Evolutionary conservation across 1,140 invertebrate species (phyloP), one percentile per base, ranked within the genome.

Genomic region (honey bee (Apis mellifera)): DNA sequence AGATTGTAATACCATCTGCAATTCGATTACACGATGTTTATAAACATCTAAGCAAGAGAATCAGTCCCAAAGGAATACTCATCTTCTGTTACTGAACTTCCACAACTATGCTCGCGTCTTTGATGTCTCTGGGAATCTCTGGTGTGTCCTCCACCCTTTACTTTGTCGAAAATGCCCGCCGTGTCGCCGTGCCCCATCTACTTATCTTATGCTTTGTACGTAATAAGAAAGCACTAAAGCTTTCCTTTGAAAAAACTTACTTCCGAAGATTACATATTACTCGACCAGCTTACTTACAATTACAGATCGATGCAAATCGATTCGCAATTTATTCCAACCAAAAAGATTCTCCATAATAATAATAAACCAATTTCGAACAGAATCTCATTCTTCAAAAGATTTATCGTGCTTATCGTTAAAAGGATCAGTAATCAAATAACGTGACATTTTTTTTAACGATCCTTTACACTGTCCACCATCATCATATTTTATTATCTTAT

Each of bases 71-170:
- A 76, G 74, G 60, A 76, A 54, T 50, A 0, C 55, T 12, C 13
- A 13, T 19, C 60, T 64, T 76, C 74, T 65, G 54, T 65, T 62
- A 26, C 59, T 26, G 52, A 64, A 65, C 74, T 76, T 42, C 13
- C 50, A 17, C 74, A 48, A 52, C 74, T 65, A 65, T 65, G 60
- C 50, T 9, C 1, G 32, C 19, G 21, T 65, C 74, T 76, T 76
- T 65, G 62, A 76, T 65, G 74, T 65, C 54, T 65, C 32, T 3
- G 23, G 21, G 74, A 26, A 19, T 15, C 50, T 19, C 59, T 13
- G 60, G 60, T 65, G 65, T 76, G 60, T 76, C 74, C 54, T 50
- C 19, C n/a, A 76, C 62, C 50, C 60, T 76, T 76, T 65, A 42
- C 74, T 64, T 54, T 62, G 74, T 65, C 50, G 23, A 65, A 65